Conservation (phyloP, 53 echinoderm and acorn worm genomes). For the Paracentrotus lividus region DNA sequence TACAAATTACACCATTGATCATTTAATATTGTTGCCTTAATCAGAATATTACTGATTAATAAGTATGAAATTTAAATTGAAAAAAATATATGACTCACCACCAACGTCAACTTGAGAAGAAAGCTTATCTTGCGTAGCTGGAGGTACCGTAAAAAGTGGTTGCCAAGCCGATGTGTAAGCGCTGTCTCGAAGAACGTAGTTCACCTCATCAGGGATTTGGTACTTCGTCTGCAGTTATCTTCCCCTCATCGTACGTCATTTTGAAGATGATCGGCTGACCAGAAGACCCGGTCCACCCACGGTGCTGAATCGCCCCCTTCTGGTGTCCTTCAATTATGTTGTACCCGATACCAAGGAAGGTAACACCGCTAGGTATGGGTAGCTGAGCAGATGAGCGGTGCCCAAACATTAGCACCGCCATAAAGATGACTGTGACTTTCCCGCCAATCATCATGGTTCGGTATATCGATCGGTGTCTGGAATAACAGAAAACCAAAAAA, state of each 20-base stretch:
- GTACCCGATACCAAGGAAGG: constrained; percentile 75
- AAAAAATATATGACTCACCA: neutral
- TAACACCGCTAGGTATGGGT: neutral
- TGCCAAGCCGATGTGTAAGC: constrained; percentile 11
- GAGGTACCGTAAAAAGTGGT: constrained; percentile 72
- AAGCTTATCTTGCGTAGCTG: constrained; percentile 71
- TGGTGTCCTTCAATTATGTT: too few species aligned
- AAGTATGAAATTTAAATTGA: too few species aligned
- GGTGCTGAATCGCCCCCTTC: too few species aligned
- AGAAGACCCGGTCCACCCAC: constrained; percentile 75
- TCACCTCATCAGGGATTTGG: constrained; percentile 72
- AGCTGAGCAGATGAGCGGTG: neutral
- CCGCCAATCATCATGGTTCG: neutral
- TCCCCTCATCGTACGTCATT: constrained; percentile 62
- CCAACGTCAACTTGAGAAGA: constrained; percentile 19
- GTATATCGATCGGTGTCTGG: neutral
- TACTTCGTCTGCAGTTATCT: constrained; percentile 63
- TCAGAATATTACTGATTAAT: too few species aligned
- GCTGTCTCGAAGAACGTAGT: constrained; percentile 49
- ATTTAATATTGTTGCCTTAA: too few species aligned
- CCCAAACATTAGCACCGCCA: neutral
- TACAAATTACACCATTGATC: too few species aligned
- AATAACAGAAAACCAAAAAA: neutral
- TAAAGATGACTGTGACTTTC: neutral
- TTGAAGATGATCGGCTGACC: constrained; percentile 63